Evolutionary conservation across 1,140 invertebrate species (phyloP), one percentile per base, ranked within the genome.

Genomic region (Marisa cornuarietis): DNA sequence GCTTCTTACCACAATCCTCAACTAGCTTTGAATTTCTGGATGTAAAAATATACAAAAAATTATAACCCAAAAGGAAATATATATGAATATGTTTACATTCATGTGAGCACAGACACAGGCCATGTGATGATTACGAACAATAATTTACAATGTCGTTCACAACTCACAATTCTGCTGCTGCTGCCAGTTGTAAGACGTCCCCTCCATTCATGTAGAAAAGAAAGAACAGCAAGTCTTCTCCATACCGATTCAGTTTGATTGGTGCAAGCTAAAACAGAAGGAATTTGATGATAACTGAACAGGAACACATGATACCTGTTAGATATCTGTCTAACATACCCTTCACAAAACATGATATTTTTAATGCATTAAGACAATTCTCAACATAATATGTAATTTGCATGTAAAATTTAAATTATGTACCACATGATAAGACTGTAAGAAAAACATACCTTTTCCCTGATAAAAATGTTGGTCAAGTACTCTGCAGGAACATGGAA

Each of bases 141-240:
- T 58, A 8, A 18, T 58, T 11, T 11, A 58, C 54, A 54, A 58
- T 14, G 16, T 58, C 1, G 16, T 58, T 11, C 54, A 58, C 54
- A n/a, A 94, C 95, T 95, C 93, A 99, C 97, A 99, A 92, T 94
- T 99, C 98, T 84, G 95, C 94, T 84, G 98, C 98, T 77, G 97
- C 98, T 84, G 96, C 96, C 83, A 99, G 92, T 93, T 99, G 98
- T 92, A 99, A 94, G 83, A 98, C 94, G 93, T 99, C 98, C 86
- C 97, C 97, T 87, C 97, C 96, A 93, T 97, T 99, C 92, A 97
- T 99, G 92, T 99, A 99, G 93, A 99, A 99, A 91, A 99, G 94
- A 93, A 98, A 99, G 93, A 99, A 99, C 84, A 99, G 93, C 87
- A 99, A 93, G 93, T 99, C 98, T 92, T 99, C 98, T 91, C 98